Base-by-base conservation (phyloP, 2,797 vertebrate genomes). In the Galaxias olidus region DNA sequence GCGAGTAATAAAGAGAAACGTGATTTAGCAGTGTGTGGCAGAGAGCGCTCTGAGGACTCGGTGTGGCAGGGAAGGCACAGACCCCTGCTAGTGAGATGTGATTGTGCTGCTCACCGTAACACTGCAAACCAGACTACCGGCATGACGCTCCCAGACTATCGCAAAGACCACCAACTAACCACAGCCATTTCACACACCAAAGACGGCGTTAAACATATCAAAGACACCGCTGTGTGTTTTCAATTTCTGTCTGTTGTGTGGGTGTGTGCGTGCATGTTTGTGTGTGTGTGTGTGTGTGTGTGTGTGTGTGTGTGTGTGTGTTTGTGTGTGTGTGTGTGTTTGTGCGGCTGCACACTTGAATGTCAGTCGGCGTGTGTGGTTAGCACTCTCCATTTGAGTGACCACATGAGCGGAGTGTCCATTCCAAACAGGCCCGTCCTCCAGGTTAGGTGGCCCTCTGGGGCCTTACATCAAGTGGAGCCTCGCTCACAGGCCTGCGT, bases 311-410 rank as follows among this genome's bases (percentile, higher is more conserved):
- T 14, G 58, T 47, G 40, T 84, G 79, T 71, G 71, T 63, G 57
- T 73, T 78, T 68, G 53, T 53, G 67, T 74, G 77, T 60, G 58
- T 72, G 71, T 50, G 63, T 72, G 64, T 83, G 59, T 77, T 69
- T 78, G 75, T 66, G 66, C 11, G 19, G 14, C 8, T 40, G 54
- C 17, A 44, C 46, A 30, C 40, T 50, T 14, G 61, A 50, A 53
- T 58, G 20, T 8, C 11, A 13, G 41, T 57, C 19, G n/a, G 53
- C 14, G 19, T 70, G 57, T 68, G 80, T 75, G 86, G 84, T 90
- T 86, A 87, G 85, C 81, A 79, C 76, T 72, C 76, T 83, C 83
- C 72, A 78, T 79, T 83, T 77, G 66, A 78, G 77, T 76, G 83
- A 88, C 88, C 89, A 86, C 89, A 89, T 30, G 30, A 30, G 6